phyloP scores from a whole-genome alignment of 2,888 invertebrate species.

The Diarsia rubi region DNA sequence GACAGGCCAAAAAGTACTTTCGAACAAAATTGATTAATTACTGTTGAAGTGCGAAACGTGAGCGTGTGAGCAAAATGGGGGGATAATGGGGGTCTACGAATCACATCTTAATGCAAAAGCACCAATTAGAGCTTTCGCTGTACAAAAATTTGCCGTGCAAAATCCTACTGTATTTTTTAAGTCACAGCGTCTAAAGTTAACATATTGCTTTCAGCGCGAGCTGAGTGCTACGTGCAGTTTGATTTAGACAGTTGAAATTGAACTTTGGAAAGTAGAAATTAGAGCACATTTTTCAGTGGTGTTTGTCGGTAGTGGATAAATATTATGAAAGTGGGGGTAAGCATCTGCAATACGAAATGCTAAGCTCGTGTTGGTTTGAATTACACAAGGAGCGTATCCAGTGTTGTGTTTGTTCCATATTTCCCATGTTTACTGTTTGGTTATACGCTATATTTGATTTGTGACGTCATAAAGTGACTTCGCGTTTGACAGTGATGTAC shows the following conservation, averaged over 20 bases:
- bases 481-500: conserved; percentile 52
- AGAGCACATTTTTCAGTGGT: conserved; percentile 55
- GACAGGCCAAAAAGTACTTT: conserved; percentile 51
- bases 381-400: conserved; percentile 66
- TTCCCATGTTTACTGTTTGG: conserved; percentile 65
- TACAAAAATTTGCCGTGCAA: conserved; percentile 34
- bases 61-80: conserved; percentile 69
- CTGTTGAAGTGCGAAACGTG: conserved; percentile 60
- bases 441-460: conserved; percentile 69
- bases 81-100: conserved; percentile 72
- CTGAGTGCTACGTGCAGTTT: conserved; percentile 45
- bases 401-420: conserved; percentile 66
- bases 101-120: conserved; percentile 74
- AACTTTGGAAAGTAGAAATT: neutral
- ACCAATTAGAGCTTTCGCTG: conserved; percentile 71
- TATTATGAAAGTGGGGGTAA: conserved; percentile 67
- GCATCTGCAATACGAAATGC: conserved; percentile 69
- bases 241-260: conserved; percentile 29
- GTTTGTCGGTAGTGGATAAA: conserved; percentile 55
- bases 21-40: conserved; percentile 66
- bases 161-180: conserved; percentile 23
- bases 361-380: conserved; percentile 69
- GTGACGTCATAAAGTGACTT: conserved; percentile 62
- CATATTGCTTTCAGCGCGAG: neutral
- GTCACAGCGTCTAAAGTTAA: conserved; percentile 16